Conservation (phyloP, 2,888 invertebrate species). For the Polylopha cassiicola region DNA sequence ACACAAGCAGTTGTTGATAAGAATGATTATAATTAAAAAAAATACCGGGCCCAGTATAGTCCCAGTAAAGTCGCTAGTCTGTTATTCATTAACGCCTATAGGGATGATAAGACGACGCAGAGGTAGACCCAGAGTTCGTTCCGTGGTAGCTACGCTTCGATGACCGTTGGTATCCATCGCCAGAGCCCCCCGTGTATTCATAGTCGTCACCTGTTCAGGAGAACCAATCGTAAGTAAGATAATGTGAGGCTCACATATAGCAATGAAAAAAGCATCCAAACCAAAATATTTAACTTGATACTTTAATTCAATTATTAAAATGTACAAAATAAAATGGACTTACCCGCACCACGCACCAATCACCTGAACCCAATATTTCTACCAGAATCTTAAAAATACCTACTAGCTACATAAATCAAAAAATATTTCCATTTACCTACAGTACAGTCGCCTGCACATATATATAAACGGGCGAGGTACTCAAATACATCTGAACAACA, state of each 20-base stretch:
- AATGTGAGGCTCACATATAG: too few relatives aligned
- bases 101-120: conserved; percentile 71
- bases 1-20: conserved; percentile 16
- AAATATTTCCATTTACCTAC: conserved; percentile 35
- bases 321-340: conserved; percentile 41
- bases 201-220: conserved; percentile 62
- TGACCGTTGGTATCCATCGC: conserved; percentile 67
- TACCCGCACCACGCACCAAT: conserved; percentile 73
- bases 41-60: too few relatives aligned
- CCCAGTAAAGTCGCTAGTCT: too few relatives aligned
- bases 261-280: too few relatives aligned
- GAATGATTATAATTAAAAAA: too few relatives aligned
- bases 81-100: conserved; percentile 64
- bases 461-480: too few relatives aligned
- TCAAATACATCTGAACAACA: too few relatives aligned
- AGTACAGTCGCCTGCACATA: too few relatives aligned
- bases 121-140: conserved; percentile 48
- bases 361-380: conserved; percentile 32
- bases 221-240: too few relatives aligned
- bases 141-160: conserved; percentile 67
- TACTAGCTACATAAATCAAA: conserved; percentile 21
- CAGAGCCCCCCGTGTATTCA: conserved; percentile 71
- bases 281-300: too few relatives aligned
- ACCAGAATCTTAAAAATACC: background rate
- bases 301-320: background rate